phyloP scores from a whole-genome alignment of 2,797 vertebrate genomes.

The Lates japonicus region DNA sequence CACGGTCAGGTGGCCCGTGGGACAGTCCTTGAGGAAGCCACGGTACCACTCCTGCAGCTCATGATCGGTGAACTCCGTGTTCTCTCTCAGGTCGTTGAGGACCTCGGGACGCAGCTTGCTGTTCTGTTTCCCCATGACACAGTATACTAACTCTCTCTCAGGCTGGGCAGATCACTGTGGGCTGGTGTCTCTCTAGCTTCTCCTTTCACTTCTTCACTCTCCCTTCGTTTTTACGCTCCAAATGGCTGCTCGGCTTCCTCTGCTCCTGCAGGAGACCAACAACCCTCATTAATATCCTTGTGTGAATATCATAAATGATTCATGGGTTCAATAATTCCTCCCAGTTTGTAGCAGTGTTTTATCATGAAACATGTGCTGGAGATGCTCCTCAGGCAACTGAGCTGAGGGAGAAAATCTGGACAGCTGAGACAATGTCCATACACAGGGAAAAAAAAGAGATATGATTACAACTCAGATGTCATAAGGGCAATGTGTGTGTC shows the following conservation, averaged over 20 bases:
- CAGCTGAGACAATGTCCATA: constrained; percentile 27
- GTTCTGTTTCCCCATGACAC: constrained; percentile 90
- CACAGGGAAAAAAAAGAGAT: constrained; percentile 9
- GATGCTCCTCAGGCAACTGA: constrained; percentile 31
- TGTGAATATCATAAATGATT: constrained; percentile 77
- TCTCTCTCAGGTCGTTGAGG: constrained; percentile 88
- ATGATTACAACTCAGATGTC: constrained; percentile 39
- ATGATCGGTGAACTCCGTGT: constrained; percentile 89
- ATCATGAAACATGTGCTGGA: constrained; percentile 34
- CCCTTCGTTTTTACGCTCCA: constrained; percentile 35
- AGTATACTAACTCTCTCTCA: neutral
- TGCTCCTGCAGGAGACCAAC: constrained; percentile 73
- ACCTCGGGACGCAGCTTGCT: constrained; percentile 90
- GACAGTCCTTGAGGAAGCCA: constrained; percentile 90
- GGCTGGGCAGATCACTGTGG: constrained; percentile 19
- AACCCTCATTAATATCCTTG: constrained; percentile 70
- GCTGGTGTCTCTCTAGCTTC: constrained; percentile 42
- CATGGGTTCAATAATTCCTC: constrained; percentile 67
- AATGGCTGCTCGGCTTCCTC: constrained; percentile 61
- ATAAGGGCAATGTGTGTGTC: constrained; percentile 26
- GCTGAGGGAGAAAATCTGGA: constrained; percentile 23
- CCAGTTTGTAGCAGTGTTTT: constrained; percentile 43
- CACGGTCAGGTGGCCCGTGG: constrained; percentile 87
- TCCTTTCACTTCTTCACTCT: constrained; percentile 44
- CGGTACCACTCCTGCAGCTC: constrained; percentile 92